Percentiles rank a stretch among this genome's conserved stretches.
Evolutionary conservation across 2,797 vertebrate genomes (phyloP).

Genomic region (Otolemur crassicaudatus): DNA sequence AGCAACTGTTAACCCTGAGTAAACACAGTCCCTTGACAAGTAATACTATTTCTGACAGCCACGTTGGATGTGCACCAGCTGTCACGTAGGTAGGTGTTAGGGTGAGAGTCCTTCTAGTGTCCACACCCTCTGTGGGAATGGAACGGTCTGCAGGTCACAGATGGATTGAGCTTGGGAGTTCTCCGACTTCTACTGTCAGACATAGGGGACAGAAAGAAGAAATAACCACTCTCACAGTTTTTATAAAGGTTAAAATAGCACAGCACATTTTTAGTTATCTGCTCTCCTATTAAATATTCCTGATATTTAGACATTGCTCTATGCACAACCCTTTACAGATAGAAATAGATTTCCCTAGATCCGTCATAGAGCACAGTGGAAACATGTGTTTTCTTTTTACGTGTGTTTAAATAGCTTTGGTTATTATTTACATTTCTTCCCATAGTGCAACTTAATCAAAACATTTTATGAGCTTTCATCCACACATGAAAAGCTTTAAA

Average conservation of each 20-base stretch:
- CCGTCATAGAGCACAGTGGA: constrained; percentile 39
- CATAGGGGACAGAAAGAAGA: not conserved
- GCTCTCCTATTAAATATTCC: constrained; percentile 35
- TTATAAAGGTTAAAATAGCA: constrained; percentile 20
- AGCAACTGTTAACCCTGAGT: not conserved
- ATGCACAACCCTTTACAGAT: constrained; percentile 16
- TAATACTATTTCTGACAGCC: not conserved
- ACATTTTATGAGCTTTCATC: constrained; percentile 78
- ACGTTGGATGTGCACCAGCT: too few relatives aligned
- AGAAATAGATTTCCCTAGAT: constrained; percentile 57
- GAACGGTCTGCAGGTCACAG: not conserved
- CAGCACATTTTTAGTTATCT: constrained; percentile 40
- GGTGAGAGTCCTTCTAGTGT: too few relatives aligned
- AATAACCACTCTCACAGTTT: not conserved
- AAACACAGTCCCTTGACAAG: not conserved
- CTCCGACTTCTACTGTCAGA: not conserved
- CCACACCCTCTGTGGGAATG: not conserved
- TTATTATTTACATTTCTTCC: constrained; percentile 81
- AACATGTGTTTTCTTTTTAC: constrained; percentile 78
- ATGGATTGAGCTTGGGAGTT: not conserved
- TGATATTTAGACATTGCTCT: constrained; percentile 43
- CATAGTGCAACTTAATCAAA: constrained; percentile 76
- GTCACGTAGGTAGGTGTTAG: not conserved
- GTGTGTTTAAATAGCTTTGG: constrained; percentile 74
- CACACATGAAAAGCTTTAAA: constrained; percentile 71